These are phyloP conservation scores for Heliconius aoede DNA, from an alignment of 2,888 invertebrate genomes.

Conservation along the genomic window DNA sequence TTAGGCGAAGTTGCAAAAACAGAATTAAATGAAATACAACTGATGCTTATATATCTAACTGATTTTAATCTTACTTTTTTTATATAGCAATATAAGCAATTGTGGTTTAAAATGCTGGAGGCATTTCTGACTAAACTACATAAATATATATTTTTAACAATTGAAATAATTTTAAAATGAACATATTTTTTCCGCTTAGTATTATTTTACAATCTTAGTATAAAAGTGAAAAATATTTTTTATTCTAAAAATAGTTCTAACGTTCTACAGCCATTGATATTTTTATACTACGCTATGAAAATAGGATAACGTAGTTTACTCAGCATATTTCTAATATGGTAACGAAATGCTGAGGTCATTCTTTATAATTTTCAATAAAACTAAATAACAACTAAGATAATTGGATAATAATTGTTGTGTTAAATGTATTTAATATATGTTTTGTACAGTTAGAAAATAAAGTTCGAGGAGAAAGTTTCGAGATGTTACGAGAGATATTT, in stretches of 20 bases:
- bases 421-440: background rate
- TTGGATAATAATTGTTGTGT: background rate
- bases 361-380: conserved; percentile 21
- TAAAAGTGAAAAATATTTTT: background rate
- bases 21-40: background rate
- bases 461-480: no score
- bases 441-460: background rate
- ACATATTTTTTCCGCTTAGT: background rate
- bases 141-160: background rate
- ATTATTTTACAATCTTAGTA: background rate
- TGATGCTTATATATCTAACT: background rate
- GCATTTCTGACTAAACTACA: conserved; percentile 41
- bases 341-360: conserved; percentile 10
- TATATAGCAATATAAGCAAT: conserved; percentile 52
- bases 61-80: conserved; percentile 42
- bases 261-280: background rate
- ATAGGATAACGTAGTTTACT: conserved; percentile 9
- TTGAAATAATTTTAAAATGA: background rate
- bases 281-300: background rate
- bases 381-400: conserved; percentile 4
- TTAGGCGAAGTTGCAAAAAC: background rate
- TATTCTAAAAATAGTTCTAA: background rate
- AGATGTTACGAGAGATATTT: no score
- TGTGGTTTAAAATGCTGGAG: conserved; percentile 57
- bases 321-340: conserved; percentile 2